A percentile compares a stretch with the other conserved stretches of the same genome.
These are phyloP conservation scores for Myathropa florea DNA, from an alignment of 2,888 invertebrate species.

Conservation along the genomic window DNA sequence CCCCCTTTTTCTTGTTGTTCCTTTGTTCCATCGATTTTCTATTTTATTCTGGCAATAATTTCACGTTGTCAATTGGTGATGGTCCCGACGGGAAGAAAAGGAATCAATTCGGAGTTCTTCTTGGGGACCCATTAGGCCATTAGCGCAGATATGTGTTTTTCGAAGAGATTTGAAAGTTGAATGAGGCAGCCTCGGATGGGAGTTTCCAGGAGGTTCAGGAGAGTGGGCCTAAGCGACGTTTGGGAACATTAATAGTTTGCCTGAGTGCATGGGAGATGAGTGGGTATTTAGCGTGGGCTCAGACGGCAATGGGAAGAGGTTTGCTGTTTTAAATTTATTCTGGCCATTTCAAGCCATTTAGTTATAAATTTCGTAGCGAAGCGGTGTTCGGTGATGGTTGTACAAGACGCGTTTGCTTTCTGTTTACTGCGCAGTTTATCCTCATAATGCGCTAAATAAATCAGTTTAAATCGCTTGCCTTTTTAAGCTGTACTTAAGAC, in stretches of 20 bases:
- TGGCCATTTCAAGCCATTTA: no score
- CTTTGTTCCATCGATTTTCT: conserved; percentile 43
- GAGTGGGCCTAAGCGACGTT: not conserved
- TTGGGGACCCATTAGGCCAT: conserved; percentile 2
- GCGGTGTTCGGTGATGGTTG: no score
- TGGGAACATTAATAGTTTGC: not conserved
- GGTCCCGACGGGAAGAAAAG: not conserved
- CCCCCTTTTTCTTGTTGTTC: not conserved
- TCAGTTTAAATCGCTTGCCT: no score
- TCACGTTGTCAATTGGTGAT: conserved; percentile 48
- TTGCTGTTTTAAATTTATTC: no score
- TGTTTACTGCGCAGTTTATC: no score
- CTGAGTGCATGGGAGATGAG: not conserved
- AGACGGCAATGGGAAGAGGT: not conserved
- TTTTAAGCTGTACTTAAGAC: no score
- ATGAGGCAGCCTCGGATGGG: not conserved
- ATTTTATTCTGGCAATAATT: conserved; percentile 56
- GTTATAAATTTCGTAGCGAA: not conserved
- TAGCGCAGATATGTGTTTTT: not conserved
- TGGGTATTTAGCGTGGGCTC: not conserved
- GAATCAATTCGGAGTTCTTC: not conserved
- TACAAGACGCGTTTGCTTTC: no score
- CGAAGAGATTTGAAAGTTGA: not conserved
- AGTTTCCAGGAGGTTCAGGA: not conserved
- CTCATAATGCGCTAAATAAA: no score